Evolutionary conservation across 2,113 vertebrate genomes (phyloP).

Genomic region (Lycaon pictus): DNA sequence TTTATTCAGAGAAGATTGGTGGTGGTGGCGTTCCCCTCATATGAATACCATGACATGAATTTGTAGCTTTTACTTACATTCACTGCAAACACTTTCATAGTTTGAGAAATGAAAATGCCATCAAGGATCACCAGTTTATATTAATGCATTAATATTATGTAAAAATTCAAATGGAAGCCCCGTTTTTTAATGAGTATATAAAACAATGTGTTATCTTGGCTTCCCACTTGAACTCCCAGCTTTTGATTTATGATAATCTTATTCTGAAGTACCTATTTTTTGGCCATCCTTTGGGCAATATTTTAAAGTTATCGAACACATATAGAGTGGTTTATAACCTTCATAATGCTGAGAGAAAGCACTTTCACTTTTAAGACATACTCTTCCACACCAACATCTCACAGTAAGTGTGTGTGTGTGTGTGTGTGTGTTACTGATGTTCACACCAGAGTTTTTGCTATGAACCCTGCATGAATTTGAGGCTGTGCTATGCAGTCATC

Average conservation of each 20-base stretch:
- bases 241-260: constrained; percentile 61
- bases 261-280: constrained; percentile 67
- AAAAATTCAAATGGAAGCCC: constrained; percentile 53
- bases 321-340: constrained; percentile 73
- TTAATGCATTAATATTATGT: background rate
- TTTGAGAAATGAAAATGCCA: constrained; percentile 36
- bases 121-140: background rate
- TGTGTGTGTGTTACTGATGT: constrained; percentile 2
- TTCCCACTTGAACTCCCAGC: constrained; percentile 45
- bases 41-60: background rate
- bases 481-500: constrained; percentile 18
- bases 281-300: constrained; percentile 54
- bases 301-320: constrained; percentile 68
- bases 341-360: constrained; percentile 69
- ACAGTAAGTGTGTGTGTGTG: background rate
- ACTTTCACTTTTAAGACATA: constrained; percentile 70
- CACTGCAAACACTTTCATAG: background rate
- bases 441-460: constrained; percentile 38
- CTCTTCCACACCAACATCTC: constrained; percentile 48
- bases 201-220: constrained; percentile 18
- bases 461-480: constrained; percentile 52
- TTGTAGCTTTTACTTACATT: background rate
- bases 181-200: background rate
- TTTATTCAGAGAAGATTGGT: background rate
- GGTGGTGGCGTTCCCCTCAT: background rate